Evolutionary conservation across 1,140 invertebrate species (phyloP), one percentile per base, ranked within the genome.

Genomic region (Philaenus spumarius): DNA sequence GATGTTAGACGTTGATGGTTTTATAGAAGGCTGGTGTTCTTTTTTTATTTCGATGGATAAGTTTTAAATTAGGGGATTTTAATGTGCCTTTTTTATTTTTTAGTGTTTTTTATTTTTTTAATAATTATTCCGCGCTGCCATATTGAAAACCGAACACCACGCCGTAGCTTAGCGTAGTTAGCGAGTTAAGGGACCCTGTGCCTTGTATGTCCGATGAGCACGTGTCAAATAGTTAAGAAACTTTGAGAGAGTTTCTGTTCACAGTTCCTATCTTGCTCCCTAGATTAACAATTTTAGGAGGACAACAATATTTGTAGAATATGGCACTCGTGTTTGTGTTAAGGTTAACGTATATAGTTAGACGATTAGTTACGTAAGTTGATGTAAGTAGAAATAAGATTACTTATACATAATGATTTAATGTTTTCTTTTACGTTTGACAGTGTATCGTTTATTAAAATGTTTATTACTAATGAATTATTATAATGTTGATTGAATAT

Each of bases 211-310:
- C 60, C 57, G 55, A 62, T 59, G 62, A 64, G 64, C 64, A 66
- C 60, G 60, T 64, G 62, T 62, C 63, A 66, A 64, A 64, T 64
- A 64, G 60, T 53, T 58, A 55, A 61, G 55, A 57, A 61, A 61
- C 54, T 39, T 57, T 26, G 20, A 9, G 26, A 30, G 52, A 53
- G 59, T 65, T 62, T 66, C 61, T 61, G 61, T 66, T 63, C 61
- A 66, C 65, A 66, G 65, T 66, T 66, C 65, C 65, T 66, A 66
- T 64, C 52, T 65, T 61, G 60, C 62, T 61, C 65, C 63, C 58
- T 63, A 64, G 60, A 40, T 22, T 47, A 47, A 45, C n/a, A n/a
- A n/a, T n/a, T n/a, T n/a, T n/a, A n/a, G n/a, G n/a, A n/a, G 26
- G 26, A 30, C 26, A 30, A 30, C 26, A 30, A 30, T 30, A 30